A percentile compares a stretch with the other conserved stretches of the same genome.
Conservation (phyloP, 1,140 invertebrate species). For the Hesperophylax magnus region DNA sequence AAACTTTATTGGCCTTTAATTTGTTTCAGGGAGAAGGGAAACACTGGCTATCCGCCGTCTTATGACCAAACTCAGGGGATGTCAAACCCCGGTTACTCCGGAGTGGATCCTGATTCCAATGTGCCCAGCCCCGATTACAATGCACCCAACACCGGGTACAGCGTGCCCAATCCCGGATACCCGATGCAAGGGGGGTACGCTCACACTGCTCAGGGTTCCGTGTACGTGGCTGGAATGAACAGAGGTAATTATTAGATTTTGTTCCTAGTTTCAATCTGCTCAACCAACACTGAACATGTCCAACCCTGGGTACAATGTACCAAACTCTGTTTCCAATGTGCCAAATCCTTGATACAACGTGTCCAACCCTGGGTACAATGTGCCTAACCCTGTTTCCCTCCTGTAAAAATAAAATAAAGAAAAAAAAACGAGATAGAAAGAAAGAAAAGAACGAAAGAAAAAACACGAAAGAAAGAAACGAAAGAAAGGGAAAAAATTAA, state of each 20-base stretch:
- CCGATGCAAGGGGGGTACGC: neutral
- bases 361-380: neutral
- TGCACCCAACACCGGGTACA: no score
- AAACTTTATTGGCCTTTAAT: no score
- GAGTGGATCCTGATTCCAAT: no score
- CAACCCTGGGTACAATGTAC: neutral
- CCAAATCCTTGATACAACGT: neutral
- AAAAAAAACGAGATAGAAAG: neutral
- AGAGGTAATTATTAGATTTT: neutral
- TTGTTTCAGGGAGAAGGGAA: no score
- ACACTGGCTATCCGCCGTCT: neutral
- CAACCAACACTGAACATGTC: neutral
- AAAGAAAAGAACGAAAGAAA: neutral
- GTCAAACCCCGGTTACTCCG: neutral
- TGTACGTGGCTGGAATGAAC: neutral
- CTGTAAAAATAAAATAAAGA: neutral
- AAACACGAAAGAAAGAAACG: neutral
- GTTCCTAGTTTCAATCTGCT: neutral
- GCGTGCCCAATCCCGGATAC: neutral
- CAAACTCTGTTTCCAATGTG: neutral
- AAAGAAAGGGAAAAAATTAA: neutral
- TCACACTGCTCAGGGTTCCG: neutral
- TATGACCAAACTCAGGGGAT: neutral
- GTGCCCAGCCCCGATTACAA: no score
- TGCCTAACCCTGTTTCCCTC: neutral